Evolutionary conservation across 2,113 vertebrate species (phyloP), one percentile per base, ranked within the genome.

Genomic region (Myiozetetes cayanensis): DNA sequence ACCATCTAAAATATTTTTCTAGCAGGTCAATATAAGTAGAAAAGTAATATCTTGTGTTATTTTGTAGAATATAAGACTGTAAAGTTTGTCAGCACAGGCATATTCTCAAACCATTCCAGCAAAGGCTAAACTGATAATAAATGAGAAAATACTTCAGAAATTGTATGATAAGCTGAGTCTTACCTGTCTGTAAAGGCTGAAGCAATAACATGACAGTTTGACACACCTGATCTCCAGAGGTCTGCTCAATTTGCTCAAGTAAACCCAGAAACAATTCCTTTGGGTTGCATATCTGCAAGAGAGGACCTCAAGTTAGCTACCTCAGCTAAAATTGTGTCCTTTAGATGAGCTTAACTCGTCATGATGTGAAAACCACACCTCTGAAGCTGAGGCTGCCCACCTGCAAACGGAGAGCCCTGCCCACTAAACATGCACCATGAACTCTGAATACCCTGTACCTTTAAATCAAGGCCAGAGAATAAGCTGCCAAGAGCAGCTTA

Each of bases 241-340:
- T 97, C 43, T 99, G 99, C 95, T 99, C 99, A 89, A 99, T 98
- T 96, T 99, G 98, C 95, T 99, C 99, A 97, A 99, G 97, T 93
- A 99, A 97, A 94, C 99, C 99, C 93, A 99, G 97, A 92, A 99
- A 97, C 93, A 99, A 97, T 97, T 99, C 99, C 98, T 99, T 99
- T 11, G 99, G 98, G 96, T 98, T 98, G 96, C 99, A 99, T 3
- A 98, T 97, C 99, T 99, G 95, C 92, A 98, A 78, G 63, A 87
- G 31, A 82, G 24, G 19, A 91, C 73, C 43, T 63, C 49, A 20
- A 35, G 41, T 33, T 28, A 43, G 30, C 22, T 27, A 33, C 35
- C 8, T 62, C 31, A 16, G 18, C 9, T 35, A 16, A 63, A 35
- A 70, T 11, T 19, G 30, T 49, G 31, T 49, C 41, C 63, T 77